Conservation (phyloP, 2,888 invertebrate genomes). For the Spilosoma lubricipeda region DNA sequence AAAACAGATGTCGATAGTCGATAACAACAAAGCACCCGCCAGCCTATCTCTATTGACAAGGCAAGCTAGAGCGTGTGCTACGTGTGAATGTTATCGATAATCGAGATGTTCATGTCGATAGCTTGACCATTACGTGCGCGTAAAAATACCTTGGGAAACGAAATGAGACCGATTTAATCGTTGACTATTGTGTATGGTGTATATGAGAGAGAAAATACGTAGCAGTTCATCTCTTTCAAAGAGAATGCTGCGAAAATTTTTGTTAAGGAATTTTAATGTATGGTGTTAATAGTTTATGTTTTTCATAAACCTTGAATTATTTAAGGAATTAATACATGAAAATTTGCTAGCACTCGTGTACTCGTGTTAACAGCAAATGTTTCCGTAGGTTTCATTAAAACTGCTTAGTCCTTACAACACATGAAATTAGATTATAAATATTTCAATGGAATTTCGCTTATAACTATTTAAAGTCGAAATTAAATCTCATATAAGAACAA, state of each 20-base stretch:
- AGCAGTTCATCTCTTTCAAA: slow-evolving; percentile 18
- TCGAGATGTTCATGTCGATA: slow-evolving; percentile 80
- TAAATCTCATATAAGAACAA: background rate
- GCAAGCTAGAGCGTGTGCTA: slow-evolving; percentile 81
- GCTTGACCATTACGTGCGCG: slow-evolving; percentile 78
- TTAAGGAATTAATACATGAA: background rate
- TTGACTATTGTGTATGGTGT: slow-evolving; percentile 42
- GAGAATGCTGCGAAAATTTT: background rate
- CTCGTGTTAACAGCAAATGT: too few relatives aligned
- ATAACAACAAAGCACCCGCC: slow-evolving; percentile 82
- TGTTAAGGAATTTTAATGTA: background rate
- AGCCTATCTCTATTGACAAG: slow-evolving; percentile 80
- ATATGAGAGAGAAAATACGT: slow-evolving; percentile 32
- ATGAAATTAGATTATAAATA: background rate
- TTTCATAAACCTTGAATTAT: background rate
- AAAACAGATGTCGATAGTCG: slow-evolving; percentile 81
- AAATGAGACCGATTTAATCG: slow-evolving; percentile 69
- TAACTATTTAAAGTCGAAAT: background rate
- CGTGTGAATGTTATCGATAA: slow-evolving; percentile 85
- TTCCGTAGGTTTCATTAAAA: background rate
- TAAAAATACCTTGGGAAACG: slow-evolving; percentile 70
- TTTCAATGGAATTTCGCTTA: background rate
- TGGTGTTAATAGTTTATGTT: background rate
- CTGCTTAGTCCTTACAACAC: background rate
- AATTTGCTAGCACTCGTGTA: background rate